phyloP scores from a whole-genome alignment of 2,797 vertebrate genomes.

The Molossus alvarezi region DNA sequence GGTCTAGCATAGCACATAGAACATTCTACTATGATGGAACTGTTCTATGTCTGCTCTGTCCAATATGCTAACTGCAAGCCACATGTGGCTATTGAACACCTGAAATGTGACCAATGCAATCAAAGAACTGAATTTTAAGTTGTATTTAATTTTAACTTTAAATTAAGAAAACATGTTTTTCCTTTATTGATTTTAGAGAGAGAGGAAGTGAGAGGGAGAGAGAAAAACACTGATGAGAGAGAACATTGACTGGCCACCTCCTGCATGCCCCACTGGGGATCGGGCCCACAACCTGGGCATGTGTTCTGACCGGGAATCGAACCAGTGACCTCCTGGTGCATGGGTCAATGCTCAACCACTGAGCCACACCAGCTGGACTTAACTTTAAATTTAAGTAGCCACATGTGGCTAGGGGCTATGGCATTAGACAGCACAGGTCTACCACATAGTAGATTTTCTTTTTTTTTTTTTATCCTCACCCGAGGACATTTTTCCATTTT shows the following conservation, averaged over 20 bases:
- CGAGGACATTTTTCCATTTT: too few species aligned
- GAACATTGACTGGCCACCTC: too few species aligned
- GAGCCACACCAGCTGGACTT: background rate
- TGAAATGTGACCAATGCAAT: background rate
- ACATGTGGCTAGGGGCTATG: background rate
- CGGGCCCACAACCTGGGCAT: too few species aligned
- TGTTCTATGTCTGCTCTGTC: background rate
- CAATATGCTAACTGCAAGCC: background rate
- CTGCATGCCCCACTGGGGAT: too few species aligned
- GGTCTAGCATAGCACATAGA: background rate
- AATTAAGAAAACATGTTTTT: background rate
- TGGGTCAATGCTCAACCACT: too few species aligned
- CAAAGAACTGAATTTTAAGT: slow-evolving; percentile 43
- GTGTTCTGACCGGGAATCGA: too few species aligned
- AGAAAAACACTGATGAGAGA: too few species aligned
- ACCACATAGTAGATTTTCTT: background rate
- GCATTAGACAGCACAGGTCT: background rate
- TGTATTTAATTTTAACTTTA: slow-evolving; percentile 26
- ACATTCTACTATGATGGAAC: background rate
- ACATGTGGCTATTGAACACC: background rate
- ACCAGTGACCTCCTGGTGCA: too few species aligned
- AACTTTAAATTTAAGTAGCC: slow-evolving; percentile 38
- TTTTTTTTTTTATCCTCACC: too few species aligned
- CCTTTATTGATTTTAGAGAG: too few species aligned
- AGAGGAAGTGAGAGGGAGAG: too few species aligned